A percentile compares a stretch with the other conserved stretches of the same genome.
Conservation (phyloP, 2,113 vertebrate genomes). For the zebrafish (Danio rerio) region DNA sequence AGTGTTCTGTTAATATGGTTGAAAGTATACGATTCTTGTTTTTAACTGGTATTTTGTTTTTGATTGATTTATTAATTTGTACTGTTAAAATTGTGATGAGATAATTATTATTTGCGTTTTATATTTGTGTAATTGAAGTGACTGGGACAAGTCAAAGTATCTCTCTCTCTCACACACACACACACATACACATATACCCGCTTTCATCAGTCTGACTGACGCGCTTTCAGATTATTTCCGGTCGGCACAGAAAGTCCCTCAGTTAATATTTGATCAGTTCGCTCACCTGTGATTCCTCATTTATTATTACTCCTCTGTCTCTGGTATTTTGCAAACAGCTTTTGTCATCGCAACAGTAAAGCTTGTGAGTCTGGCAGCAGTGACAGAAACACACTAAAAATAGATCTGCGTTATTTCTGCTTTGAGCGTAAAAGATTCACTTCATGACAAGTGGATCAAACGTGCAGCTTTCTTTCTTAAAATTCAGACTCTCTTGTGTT, state of each 20-base stretch:
- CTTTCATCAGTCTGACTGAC: constrained; percentile 39
- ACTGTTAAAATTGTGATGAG: too few relatives aligned
- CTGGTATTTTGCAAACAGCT: background rate
- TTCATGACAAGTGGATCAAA: background rate
- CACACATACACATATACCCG: too few relatives aligned
- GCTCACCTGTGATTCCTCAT: constrained; percentile 8
- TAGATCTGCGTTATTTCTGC: background rate
- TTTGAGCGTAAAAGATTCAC: background rate
- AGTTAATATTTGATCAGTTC: constrained; percentile 20
- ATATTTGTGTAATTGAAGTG: too few relatives aligned
- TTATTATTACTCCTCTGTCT: background rate
- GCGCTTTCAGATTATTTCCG: constrained; percentile 32
- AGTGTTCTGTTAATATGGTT: too few relatives aligned
- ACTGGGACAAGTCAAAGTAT: too few relatives aligned
- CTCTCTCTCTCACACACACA: too few relatives aligned
- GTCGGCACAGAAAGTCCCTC: background rate
- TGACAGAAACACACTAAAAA: constrained; percentile 14
- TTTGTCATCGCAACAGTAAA: background rate
- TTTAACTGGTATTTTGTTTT: too few relatives aligned
- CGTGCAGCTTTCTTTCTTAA: background rate
- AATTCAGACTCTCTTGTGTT: background rate
- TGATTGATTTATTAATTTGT: too few relatives aligned
- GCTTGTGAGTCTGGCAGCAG: background rate
- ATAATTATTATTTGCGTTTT: too few relatives aligned
- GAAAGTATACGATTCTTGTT: too few relatives aligned